A percentile compares a stretch with the other conserved stretches of the same genome.
Evolutionary conservation across 2,113 vertebrate genomes (phyloP).

Genomic region (Entomyzon cyanotis): DNA sequence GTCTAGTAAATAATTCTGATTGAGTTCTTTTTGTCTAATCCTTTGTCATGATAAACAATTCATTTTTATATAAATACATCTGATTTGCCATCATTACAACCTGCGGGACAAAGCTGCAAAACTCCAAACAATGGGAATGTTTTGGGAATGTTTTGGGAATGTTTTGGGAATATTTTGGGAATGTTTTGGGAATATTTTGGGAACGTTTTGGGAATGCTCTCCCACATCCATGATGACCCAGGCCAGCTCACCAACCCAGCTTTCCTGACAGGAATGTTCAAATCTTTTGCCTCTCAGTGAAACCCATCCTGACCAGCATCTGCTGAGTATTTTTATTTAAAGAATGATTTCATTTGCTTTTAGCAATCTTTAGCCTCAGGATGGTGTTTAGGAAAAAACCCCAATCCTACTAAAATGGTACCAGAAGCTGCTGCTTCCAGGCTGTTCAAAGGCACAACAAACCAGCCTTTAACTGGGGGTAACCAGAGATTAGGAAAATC

Average conservation of each 20-base stretch:
- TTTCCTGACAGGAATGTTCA: neutral
- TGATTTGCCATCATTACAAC: neutral
- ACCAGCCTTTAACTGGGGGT: neutral
- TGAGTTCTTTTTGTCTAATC: neutral
- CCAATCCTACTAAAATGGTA: neutral
- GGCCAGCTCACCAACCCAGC: neutral
- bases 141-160: neutral
- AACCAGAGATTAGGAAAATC: neutral
- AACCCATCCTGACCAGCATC: neutral
- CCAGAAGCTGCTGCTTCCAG: neutral
- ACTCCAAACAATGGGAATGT: neutral
- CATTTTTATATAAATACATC: neutral
- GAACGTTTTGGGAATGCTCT: neutral
- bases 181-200: neutral
- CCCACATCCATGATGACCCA: neutral
- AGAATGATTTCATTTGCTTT: neutral
- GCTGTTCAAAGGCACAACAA: neutral
- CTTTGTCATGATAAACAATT: neutral
- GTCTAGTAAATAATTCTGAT: neutral
- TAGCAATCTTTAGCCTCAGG: neutral
- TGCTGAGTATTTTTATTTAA: neutral
- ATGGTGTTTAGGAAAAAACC: neutral
- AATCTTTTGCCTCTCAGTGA: neutral
- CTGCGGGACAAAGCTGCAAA: neutral
- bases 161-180: neutral